Evolutionary conservation across 2,888 invertebrate genomes (phyloP).

Genomic region (Nineta flava): DNA sequence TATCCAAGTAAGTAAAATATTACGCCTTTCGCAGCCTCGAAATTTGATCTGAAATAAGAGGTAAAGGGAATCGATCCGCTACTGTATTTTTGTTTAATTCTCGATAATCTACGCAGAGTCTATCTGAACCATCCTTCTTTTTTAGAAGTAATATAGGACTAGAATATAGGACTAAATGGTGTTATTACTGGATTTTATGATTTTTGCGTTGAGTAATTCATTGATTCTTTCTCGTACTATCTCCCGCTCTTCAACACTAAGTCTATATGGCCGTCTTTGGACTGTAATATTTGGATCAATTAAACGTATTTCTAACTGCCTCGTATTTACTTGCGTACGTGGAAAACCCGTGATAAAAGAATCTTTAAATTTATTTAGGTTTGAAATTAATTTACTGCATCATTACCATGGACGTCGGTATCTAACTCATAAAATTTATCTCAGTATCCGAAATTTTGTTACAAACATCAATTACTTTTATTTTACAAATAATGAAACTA

Average conservation of each 20-base stretch:
- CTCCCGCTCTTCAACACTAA: slow-evolving; percentile 7
- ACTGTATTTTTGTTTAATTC: slow-evolving; percentile 15
- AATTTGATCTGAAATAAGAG: slow-evolving; percentile 14
- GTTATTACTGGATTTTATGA: slow-evolving; percentile 11
- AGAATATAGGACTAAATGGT: slow-evolving; percentile 13
- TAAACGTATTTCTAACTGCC: slow-evolving; percentile 11
- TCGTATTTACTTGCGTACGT: slow-evolving; percentile 9
- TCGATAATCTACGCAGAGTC: slow-evolving; percentile 14
- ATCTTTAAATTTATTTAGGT: background rate
- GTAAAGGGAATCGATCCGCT: slow-evolving; percentile 15
- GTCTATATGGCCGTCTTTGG: slow-evolving; percentile 10
- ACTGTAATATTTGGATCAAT: slow-evolving; percentile 10
- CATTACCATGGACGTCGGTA: too few species aligned
- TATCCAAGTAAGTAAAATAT: slow-evolving; percentile 11
- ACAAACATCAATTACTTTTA: too few species aligned
- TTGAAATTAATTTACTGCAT: too few species aligned
- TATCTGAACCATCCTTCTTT: slow-evolving; percentile 13
- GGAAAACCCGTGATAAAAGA: slow-evolving; percentile 8
- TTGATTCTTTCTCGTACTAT: slow-evolving; percentile 10
- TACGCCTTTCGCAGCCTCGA: slow-evolving; percentile 13
- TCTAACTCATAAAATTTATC: too few species aligned
- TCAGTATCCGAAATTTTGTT: too few species aligned
- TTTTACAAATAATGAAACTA: too few species aligned
- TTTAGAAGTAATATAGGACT: slow-evolving; percentile 14
- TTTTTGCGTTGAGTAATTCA: slow-evolving; percentile 7